These are phyloP conservation scores for Thera obeliscata DNA, from an alignment of 2,888 invertebrate genomes.

Conservation along the genomic window DNA sequence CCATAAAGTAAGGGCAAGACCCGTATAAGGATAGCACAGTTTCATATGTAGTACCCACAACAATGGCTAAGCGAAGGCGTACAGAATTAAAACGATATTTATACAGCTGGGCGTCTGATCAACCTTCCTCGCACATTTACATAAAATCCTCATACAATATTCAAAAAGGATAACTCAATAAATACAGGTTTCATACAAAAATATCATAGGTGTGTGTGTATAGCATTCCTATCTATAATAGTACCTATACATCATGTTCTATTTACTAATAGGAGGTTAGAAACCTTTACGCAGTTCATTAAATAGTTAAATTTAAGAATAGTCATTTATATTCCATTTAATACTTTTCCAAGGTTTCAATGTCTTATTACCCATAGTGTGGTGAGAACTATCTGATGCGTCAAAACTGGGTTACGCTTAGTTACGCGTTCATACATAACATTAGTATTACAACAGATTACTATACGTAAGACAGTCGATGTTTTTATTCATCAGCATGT, in stretches of 20 bases:
- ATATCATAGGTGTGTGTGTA: no score
- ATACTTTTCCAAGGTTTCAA: conserved; percentile 49
- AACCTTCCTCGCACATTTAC: conserved; percentile 62
- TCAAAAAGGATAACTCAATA: conserved; percentile 44
- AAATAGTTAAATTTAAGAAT: neutral
- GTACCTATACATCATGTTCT: no score
- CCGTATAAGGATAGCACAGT: conserved; percentile 29
- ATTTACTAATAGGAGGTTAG: neutral
- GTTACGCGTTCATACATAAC: conserved; percentile 50
- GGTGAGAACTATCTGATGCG: conserved; percentile 49
- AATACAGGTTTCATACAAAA: conserved; percentile 22
- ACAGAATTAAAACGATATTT: conserved; percentile 56
- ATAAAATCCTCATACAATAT: conserved; percentile 53
- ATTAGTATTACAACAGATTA: conserved; percentile 42
- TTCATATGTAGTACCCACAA: conserved; percentile 34
- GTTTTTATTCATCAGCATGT: conserved; percentile 31
- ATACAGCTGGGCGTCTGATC: conserved; percentile 64
- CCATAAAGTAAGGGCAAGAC: conserved; percentile 25
- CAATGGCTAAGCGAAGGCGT: conserved; percentile 52
- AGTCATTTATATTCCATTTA: neutral
- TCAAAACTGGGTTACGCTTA: conserved; percentile 50
- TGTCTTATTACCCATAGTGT: conserved; percentile 37
- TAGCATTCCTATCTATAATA: no score
- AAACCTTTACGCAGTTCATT: neutral
- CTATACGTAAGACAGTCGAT: conserved; percentile 35